Evolutionary conservation across 1,140 invertebrate genomes (phyloP).

Genomic region (Pollicipes pollicipes): DNA sequence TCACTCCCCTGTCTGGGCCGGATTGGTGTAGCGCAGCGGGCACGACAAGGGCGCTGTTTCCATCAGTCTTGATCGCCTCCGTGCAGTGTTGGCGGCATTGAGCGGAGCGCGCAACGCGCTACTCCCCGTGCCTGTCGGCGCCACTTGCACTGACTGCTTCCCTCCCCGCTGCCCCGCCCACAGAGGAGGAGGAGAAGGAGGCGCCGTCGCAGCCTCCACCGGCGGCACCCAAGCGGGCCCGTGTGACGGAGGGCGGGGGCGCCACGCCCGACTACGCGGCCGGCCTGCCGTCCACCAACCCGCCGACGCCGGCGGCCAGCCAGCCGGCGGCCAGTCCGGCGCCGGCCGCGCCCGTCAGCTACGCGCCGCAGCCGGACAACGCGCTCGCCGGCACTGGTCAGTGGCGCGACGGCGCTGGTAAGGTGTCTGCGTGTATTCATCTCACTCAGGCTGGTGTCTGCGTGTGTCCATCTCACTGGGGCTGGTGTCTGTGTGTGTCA

Average conservation of each 20-base stretch:
- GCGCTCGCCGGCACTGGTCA: slow-evolving; percentile 11
- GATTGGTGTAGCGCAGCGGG: too few relatives aligned
- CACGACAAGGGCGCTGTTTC: too few relatives aligned
- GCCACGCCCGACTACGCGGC: slow-evolving; percentile 59
- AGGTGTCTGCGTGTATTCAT: slow-evolving; percentile 17
- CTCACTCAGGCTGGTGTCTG: slow-evolving; percentile 15
- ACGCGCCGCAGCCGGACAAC: slow-evolving; percentile 12
- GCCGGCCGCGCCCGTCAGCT: slow-evolving; percentile 12
- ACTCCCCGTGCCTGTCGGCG: not conserved
- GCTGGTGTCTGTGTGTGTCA: slow-evolving; percentile 15
- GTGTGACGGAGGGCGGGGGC: slow-evolving; percentile 9
- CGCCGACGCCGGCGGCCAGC: slow-evolving; percentile 23
- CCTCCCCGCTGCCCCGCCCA: not conserved
- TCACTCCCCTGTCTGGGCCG: too few relatives aligned
- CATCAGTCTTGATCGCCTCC: too few relatives aligned
- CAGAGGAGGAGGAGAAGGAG: slow-evolving; percentile 2
- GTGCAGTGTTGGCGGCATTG: too few relatives aligned
- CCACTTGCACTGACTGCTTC: not conserved
- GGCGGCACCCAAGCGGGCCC: not conserved
- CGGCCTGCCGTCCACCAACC: slow-evolving; percentile 36
- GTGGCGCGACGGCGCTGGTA: slow-evolving; percentile 12
- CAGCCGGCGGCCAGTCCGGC: slow-evolving; percentile 20
- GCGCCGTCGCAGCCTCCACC: not conserved
- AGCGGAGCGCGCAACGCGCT: too few relatives aligned
- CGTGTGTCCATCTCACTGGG: slow-evolving; percentile 13